phyloP scores from a whole-genome alignment of 2,113 vertebrate genomes.

The Perccottus glenii region DNA sequence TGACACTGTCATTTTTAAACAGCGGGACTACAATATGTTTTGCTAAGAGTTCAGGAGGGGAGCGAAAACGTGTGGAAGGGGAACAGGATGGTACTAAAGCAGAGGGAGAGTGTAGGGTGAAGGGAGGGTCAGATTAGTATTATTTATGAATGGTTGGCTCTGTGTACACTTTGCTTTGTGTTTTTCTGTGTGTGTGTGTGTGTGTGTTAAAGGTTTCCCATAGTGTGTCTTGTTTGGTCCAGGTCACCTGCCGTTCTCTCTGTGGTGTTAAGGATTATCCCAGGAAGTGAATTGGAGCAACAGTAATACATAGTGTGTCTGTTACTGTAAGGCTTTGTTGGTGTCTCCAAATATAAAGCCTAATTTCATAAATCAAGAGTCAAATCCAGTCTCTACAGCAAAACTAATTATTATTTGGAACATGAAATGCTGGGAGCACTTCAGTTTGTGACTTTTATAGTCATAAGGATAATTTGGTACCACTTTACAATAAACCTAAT shows the following conservation, averaged over 20 bases:
- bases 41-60: conserved; percentile 47
- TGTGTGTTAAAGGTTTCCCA: conserved; percentile 65
- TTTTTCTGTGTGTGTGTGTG: conserved; percentile 40
- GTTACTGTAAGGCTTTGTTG: conserved; percentile 53
- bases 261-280: conserved; percentile 77
- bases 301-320: conserved; percentile 69
- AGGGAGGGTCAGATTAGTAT: conserved; percentile 63
- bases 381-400: too few relatives aligned
- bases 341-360: background rate
- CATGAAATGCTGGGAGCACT: too few relatives aligned
- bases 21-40: conserved; percentile 63
- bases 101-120: conserved; percentile 51
- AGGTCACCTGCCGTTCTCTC: conserved; percentile 74
- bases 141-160: conserved; percentile 72
- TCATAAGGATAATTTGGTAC: too few relatives aligned
- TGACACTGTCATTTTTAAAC: conserved; percentile 53
- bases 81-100: conserved; percentile 19
- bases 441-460: too few relatives aligned
- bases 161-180: conserved; percentile 31
- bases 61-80: conserved; percentile 11
- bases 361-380: too few relatives aligned
- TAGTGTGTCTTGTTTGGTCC: conserved; percentile 65
- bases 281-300: conserved; percentile 79
- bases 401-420: too few relatives aligned
- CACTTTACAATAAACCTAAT: too few relatives aligned